phyloP scores from a whole-genome alignment of 1,140 invertebrate species.

The Achatina immaculata region DNA sequence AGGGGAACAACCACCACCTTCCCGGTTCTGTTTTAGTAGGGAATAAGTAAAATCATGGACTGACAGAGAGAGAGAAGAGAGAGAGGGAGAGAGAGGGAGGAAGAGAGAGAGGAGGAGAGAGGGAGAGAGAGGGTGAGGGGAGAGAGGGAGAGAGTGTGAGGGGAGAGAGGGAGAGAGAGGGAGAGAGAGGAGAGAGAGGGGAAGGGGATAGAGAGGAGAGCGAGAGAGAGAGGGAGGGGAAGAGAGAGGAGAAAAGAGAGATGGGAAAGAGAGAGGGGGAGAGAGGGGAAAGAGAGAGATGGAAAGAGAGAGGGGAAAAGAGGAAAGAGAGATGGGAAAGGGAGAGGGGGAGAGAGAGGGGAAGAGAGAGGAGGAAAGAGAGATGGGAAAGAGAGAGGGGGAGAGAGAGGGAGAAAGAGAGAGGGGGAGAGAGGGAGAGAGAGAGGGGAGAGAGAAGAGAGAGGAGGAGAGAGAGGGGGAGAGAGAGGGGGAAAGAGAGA shows the following conservation, averaged over 20 bases:
- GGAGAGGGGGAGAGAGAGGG: background rate
- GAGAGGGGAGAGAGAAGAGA: background rate
- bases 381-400: background rate
- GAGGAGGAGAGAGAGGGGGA: background rate
- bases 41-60: no score
- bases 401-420: background rate
- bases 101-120: constrained; percentile 24
- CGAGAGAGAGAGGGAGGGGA: no score
- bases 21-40: background rate
- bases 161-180: constrained; percentile 4
- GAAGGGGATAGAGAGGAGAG: no score
- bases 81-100: constrained; percentile 25
- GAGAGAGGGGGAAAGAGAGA: background rate
- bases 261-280: background rate
- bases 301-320: background rate
- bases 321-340: background rate
- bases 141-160: no score
- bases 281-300: background rate
- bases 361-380: constrained; percentile 6
- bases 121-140: no score
- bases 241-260: background rate
- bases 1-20: background rate
- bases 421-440: constrained; percentile 12
- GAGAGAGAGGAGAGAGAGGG: background rate
- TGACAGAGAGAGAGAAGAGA: background rate